Evolutionary conservation across 1,140 invertebrate genomes (phyloP), one percentile per base, ranked within the genome.

Genomic region (Hycleus phaleratus): DNA sequence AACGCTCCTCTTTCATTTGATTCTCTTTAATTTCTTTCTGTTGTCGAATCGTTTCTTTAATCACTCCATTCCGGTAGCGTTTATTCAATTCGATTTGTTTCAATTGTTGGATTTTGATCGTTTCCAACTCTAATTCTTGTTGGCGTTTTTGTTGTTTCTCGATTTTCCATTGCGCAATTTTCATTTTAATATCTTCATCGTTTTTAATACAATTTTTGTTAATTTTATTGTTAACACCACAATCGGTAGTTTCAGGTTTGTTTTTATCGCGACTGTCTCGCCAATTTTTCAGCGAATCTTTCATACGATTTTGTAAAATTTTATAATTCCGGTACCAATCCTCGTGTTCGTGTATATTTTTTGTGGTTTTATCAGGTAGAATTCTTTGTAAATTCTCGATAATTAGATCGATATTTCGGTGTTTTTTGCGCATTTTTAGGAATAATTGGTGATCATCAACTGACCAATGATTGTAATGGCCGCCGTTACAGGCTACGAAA

Each of bases 361-460:
- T 64, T 46, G 47, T 40, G 32, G 49, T 70, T 39, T 71, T 65
- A 59, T 71, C 59, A 32, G 69, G 65, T 46, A 73, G 65, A 26
- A 60, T 44, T 26, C 53, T 60, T 62, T 70, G 64, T 59, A 72
- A 39, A 40, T 58, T 26, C 44, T 62, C 39, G 3, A 61, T 32
- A 6, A 69, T 12, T 48, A 68, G 58, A 7, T 69, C 47, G 10
- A 52, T 11, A 45, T 64, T 48, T 63, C 73, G 74, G 62, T 74
- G 66, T 67, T 75, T 78, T 47, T 67, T 67, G 69, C 74, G 75
- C 38, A 70, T 66, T 64, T 73, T 73, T 32, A 75, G 58, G 66
- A 79, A 80, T 48, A 76, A 60, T 42, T 73, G 73, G 56, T 79
- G 77, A 60, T 78, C 73, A 51, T 78, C 77, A 63, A 71, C 71